These are phyloP conservation scores for Phymanthus crucifer DNA, from an alignment of 92 coral and sea anemone genomes.

Conservation along the genomic window DNA sequence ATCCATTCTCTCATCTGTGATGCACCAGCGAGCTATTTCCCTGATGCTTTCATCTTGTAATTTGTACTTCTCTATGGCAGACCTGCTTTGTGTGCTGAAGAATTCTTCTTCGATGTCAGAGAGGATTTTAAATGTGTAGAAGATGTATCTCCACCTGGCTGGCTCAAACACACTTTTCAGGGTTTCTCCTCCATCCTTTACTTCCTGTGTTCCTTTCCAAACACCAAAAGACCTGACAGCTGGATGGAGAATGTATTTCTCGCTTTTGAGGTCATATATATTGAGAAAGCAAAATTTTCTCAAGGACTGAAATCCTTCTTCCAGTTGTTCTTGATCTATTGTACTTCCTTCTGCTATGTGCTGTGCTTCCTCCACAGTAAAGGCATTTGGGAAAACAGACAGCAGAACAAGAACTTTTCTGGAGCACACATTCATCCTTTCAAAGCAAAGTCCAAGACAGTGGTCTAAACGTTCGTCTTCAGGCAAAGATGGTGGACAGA, in stretches of 20 bases:
- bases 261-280: neutral
- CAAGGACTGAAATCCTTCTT: neutral
- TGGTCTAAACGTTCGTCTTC: slow-evolving; percentile 30
- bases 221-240: slow-evolving; percentile 47
- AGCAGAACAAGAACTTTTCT: slow-evolving; percentile 36
- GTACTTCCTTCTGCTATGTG: neutral
- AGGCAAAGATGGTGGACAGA: slow-evolving; percentile 26
- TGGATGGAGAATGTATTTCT: slow-evolving; percentile 35
- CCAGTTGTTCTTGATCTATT: neutral
- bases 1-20: slow-evolving; percentile 17
- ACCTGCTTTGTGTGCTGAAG: slow-evolving; percentile 31
- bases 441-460: slow-evolving; percentile 34
- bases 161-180: slow-evolving; percentile 4
- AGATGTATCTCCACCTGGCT: slow-evolving; percentile 38
- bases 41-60: slow-evolving; percentile 52
- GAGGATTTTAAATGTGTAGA: slow-evolving; percentile 20
- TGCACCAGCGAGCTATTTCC: slow-evolving; percentile 41
- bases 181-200: too few species aligned
- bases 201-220: neutral
- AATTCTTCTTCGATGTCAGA: slow-evolving; percentile 26
- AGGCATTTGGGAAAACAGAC: slow-evolving; percentile 23
- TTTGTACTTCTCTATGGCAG: slow-evolving; percentile 43
- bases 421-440: slow-evolving; percentile 15
- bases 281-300: slow-evolving; percentile 24
- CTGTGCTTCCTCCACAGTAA: slow-evolving; percentile 22